Conservation (phyloP, 2,888 invertebrate genomes). For the Apocheima hispidaria region DNA sequence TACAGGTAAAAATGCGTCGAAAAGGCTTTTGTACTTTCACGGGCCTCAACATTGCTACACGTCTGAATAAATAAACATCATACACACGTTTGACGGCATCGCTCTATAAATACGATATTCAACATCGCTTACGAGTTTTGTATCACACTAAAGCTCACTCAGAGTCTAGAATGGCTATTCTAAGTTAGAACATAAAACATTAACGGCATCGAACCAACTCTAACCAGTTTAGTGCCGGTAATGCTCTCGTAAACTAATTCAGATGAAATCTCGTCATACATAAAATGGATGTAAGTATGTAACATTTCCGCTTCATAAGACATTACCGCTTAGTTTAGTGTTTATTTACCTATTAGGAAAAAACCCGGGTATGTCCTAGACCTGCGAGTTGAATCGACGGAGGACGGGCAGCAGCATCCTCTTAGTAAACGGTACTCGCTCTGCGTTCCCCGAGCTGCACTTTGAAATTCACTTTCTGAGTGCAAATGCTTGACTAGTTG, state of each 20-base stretch:
- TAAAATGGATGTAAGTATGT: slow-evolving; percentile 15
- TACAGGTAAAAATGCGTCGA: neutral
- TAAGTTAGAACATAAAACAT: slow-evolving; percentile 25
- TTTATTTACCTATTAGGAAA: neutral
- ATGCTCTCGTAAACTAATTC: slow-evolving; percentile 23
- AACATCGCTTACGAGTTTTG: slow-evolving; percentile 7
- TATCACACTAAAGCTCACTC: slow-evolving; percentile 11
- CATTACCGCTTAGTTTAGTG: neutral
- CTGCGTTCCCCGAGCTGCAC: too few relatives aligned
- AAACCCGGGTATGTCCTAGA: too few relatives aligned
- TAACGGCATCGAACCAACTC: slow-evolving; percentile 20
- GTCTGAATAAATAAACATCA: neutral
- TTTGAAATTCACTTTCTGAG: too few relatives aligned
- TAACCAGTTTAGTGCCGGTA: slow-evolving; percentile 19
- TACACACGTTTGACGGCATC: slow-evolving; percentile 3
- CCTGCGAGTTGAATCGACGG: too few relatives aligned
- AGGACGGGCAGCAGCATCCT: too few relatives aligned
- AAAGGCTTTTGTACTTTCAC: neutral
- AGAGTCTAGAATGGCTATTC: slow-evolving; percentile 18
- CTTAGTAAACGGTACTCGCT: too few relatives aligned
- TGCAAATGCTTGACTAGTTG: too few relatives aligned
- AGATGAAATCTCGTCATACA: slow-evolving; percentile 14
- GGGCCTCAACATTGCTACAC: neutral
- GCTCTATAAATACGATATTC: neutral
- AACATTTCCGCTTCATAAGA: neutral